phyloP scores from a whole-genome alignment of 2,113 vertebrate genomes.

The Tupaia tana region DNA sequence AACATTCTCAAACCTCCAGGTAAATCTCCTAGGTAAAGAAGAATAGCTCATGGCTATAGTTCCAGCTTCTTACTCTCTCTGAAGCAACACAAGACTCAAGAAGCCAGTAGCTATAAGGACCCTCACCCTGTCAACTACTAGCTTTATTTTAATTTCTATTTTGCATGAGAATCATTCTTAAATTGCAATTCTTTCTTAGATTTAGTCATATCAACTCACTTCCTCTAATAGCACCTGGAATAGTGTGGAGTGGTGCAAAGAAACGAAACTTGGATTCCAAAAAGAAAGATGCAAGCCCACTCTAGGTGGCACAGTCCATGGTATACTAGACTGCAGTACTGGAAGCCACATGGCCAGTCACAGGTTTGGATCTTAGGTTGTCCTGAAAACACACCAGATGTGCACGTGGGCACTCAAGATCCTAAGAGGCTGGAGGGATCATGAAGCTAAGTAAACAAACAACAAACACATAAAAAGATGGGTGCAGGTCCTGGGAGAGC shows the following conservation, averaged over 20 bases:
- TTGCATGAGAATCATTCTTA: background rate
- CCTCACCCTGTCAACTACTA: background rate
- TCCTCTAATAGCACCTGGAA: background rate
- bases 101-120: background rate
- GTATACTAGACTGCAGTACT: too few species aligned
- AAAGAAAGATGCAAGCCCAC: background rate
- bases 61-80: background rate
- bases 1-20: background rate
- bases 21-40: background rate
- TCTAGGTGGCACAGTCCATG: too few species aligned
- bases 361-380: too few species aligned
- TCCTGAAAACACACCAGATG: too few species aligned
- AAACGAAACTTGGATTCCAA: background rate
- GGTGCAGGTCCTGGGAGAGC: background rate
- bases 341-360: too few species aligned
- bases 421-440: too few species aligned
- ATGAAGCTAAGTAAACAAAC: too few species aligned
- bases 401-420: too few species aligned
- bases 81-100: background rate
- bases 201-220: background rate
- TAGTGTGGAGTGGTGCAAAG: background rate
- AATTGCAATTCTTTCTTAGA: background rate
- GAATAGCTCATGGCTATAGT: too few species aligned
- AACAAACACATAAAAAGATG: too few species aligned
- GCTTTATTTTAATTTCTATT: background rate